Evolutionary conservation across 2,888 invertebrate species (phyloP).

Genomic region (Sinelater perroti): DNA sequence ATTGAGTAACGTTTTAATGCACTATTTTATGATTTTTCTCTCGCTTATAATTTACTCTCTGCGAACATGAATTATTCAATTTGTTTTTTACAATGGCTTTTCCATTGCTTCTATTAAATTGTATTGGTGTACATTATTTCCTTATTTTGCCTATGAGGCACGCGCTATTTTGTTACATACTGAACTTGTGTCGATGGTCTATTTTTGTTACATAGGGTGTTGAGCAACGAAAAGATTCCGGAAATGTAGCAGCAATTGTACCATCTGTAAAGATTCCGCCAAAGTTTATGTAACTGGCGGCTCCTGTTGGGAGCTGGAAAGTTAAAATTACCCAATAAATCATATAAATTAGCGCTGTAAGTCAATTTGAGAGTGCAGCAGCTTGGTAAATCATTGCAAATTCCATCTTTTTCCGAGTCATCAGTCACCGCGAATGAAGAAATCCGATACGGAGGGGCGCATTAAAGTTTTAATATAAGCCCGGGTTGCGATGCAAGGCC

Average conservation of each 20-base stretch:
- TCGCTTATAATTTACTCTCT: no score
- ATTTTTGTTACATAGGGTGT: no score
- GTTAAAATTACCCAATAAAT: conserved; percentile 11
- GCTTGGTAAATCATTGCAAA: conserved; percentile 25
- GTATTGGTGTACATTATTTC: no score
- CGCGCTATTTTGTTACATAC: no score
- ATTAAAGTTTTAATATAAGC: conserved; percentile 48
- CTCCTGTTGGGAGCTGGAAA: background rate
- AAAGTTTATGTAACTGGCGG: background rate
- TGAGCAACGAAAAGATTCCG: background rate
- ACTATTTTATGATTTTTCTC: no score
- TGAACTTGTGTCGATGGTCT: no score
- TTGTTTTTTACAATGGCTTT: no score
- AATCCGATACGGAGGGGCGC: conserved; percentile 30
- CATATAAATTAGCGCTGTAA: conserved; percentile 25
- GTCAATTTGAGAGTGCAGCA: conserved; percentile 21
- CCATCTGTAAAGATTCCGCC: background rate
- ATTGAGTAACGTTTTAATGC: no score
- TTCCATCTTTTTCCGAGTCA: conserved; percentile 26
- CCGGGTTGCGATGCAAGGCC: conserved; percentile 30
- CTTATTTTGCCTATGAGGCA: no score
- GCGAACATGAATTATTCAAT: no score
- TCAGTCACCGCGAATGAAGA: conserved; percentile 34
- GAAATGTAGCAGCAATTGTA: background rate
- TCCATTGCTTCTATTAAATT: no score